phyloP scores from a whole-genome alignment of 2,113 vertebrate species.

The Thymallus thymallus region DNA sequence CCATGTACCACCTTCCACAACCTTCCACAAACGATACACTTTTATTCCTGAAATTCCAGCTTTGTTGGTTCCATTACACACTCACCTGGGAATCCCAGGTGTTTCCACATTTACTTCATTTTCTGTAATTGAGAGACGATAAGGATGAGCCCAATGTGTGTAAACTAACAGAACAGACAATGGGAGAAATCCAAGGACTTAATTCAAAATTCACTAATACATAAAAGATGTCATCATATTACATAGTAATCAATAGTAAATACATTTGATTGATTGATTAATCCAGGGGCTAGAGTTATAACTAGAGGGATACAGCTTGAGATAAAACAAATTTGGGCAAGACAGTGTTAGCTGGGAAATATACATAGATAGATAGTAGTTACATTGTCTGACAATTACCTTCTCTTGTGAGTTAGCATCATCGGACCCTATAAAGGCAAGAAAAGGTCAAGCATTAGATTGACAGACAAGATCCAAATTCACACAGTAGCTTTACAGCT shows the following conservation, averaged over 20 bases:
- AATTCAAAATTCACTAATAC: background rate
- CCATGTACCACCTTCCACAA: background rate
- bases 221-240: no score
- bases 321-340: no score
- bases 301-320: no score
- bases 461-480: background rate
- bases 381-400: conserved; percentile 41
- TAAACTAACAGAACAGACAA: background rate
- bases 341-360: no score
- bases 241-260: no score
- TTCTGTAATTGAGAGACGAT: conserved; percentile 52
- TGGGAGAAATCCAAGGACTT: background rate
- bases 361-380: no score
- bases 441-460: background rate
- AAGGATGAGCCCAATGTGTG: background rate
- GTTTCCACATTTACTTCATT: conserved; percentile 53
- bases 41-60: background rate
- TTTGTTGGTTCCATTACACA: background rate
- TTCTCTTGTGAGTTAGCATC: conserved; percentile 46
- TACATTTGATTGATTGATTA: no score
- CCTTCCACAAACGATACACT: background rate
- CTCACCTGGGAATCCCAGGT: background rate
- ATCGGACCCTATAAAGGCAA: conserved; percentile 41
- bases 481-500: background rate
- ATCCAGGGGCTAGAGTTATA: no score